Evolutionary conservation across 2,888 invertebrate genomes (phyloP).

Genomic region (Sesia bembeciformis): DNA sequence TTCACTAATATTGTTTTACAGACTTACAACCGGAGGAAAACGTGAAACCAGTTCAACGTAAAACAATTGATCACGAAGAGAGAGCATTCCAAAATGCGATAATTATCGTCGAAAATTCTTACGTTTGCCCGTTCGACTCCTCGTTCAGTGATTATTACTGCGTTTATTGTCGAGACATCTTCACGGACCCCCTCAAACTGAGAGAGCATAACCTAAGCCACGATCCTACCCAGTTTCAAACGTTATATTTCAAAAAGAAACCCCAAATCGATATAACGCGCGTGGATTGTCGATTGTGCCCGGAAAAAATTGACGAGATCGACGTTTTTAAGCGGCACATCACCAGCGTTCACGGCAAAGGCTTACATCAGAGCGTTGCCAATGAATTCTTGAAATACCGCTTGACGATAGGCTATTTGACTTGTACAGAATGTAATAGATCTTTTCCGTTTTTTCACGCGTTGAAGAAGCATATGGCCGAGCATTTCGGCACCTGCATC

Average conservation of each 20-base stretch:
- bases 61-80: conserved; percentile 22
- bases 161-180: conserved; percentile 46
- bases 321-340: conserved; percentile 39
- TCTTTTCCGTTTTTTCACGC: conserved; percentile 45
- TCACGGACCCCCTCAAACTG: conserved; percentile 42
- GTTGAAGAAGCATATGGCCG: conserved; percentile 54
- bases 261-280: conserved; percentile 38
- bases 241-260: conserved; percentile 34
- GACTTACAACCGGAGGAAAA: conserved; percentile 1
- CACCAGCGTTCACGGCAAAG: conserved; percentile 24
- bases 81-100: conserved; percentile 33
- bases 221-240: conserved; percentile 21
- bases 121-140: conserved; percentile 48
- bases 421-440: conserved; percentile 30
- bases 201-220: conserved; percentile 45
- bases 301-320: conserved; percentile 28
- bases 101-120: conserved; percentile 44
- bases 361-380: conserved; percentile 17
- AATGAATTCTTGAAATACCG: conserved; percentile 46
- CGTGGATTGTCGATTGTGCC: conserved; percentile 51
- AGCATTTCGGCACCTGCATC: conserved; percentile 54
- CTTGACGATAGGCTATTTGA: conserved; percentile 30
- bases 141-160: conserved; percentile 50
- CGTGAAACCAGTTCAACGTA: conserved; percentile 1
- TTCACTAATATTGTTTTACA: neutral